These are phyloP conservation scores for Drosophila parabipectinata DNA, from an alignment of 1,140 invertebrate species.

Conservation along the genomic window DNA sequence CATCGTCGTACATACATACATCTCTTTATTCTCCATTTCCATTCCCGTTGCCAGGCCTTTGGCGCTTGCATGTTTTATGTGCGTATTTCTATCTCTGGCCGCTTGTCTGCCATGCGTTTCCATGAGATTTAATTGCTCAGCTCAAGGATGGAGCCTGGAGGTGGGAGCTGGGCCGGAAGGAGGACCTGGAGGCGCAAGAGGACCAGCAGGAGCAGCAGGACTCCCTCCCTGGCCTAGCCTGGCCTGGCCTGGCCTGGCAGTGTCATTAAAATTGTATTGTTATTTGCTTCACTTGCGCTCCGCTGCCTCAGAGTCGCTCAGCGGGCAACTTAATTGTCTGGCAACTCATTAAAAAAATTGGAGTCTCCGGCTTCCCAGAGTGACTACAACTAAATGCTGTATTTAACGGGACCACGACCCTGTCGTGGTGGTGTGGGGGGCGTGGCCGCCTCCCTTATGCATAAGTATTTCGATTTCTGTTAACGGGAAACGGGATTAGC, in stretches of 20 bases:
- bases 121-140: slow-evolving; percentile 67
- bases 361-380: neutral
- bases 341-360: slow-evolving; percentile 69
- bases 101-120: slow-evolving; percentile 36
- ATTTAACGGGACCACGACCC: slow-evolving; percentile 14
- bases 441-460: slow-evolving; percentile 22
- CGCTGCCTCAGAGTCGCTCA: slow-evolving; percentile 11
- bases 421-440: neutral
- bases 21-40: slow-evolving; percentile 10
- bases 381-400: slow-evolving; percentile 45
- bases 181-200: slow-evolving; percentile 5
- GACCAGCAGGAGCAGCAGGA: slow-evolving; percentile 8
- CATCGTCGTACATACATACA: neutral
- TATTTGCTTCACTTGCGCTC: slow-evolving; percentile 59
- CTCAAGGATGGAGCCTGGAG: slow-evolving; percentile 8
- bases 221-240: neutral
- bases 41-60: neutral
- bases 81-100: slow-evolving; percentile 13
- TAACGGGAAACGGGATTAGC: neutral
- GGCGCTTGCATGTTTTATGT: slow-evolving; percentile 40
- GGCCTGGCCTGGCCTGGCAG: slow-evolving; percentile 9
- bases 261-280: slow-evolving; percentile 78
- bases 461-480: slow-evolving; percentile 36
- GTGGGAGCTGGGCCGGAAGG: slow-evolving; percentile 7
- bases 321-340: slow-evolving; percentile 68